Evolutionary conservation across 2,888 invertebrate species (phyloP).

Genomic region (Deroplatys truncata): DNA sequence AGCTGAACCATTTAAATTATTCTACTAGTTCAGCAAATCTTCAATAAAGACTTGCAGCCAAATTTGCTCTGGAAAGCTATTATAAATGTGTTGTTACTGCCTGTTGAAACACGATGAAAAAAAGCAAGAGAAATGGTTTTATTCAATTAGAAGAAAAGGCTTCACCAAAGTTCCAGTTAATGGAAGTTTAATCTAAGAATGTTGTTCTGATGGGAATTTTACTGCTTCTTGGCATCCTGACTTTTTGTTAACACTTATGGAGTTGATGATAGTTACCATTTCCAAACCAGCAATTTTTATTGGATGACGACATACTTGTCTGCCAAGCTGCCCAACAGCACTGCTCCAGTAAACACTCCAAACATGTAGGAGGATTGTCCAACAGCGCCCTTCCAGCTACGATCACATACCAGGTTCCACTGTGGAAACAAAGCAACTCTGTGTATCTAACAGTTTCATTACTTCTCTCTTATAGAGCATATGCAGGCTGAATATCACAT

Average conservation of each 20-base stretch:
- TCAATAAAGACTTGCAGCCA: no score
- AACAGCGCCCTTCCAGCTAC: conserved; percentile 75
- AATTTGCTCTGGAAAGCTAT: no score
- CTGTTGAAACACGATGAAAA: no score
- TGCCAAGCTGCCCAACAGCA: conserved; percentile 71
- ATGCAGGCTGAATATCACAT: background rate
- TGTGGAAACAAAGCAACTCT: conserved; percentile 39
- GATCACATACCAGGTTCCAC: conserved; percentile 77
- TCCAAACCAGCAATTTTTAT: conserved; percentile 4
- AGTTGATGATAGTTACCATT: conserved; percentile 10
- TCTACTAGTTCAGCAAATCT: no score
- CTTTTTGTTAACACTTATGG: background rate
- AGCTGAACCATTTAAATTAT: no score
- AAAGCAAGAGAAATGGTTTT: no score
- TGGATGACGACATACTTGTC: conserved; percentile 53
- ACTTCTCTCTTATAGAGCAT: no score
- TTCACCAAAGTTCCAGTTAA: no score
- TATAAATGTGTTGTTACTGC: no score
- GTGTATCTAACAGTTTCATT: no score
- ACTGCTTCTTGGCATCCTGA: background rate
- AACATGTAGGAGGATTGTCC: conserved; percentile 78
- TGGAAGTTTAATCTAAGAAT: background rate
- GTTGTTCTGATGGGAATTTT: background rate
- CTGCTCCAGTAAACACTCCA: conserved; percentile 76
- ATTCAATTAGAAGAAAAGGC: no score